Evolutionary conservation across 2,888 invertebrate species (phyloP), one percentile per base, ranked within the genome.

Genomic region (Hemaris fuciformis): DNA sequence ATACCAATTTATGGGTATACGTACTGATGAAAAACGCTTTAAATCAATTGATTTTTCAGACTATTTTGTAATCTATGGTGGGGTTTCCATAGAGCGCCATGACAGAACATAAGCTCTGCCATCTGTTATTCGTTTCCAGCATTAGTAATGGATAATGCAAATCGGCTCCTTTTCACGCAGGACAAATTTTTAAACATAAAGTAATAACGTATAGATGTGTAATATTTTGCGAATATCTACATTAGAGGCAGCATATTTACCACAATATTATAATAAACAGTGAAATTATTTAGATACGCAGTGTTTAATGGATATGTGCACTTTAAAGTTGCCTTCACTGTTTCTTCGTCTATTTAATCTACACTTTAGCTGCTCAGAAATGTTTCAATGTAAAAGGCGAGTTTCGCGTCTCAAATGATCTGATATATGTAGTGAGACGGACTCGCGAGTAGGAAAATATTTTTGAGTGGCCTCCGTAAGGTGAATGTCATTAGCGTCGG

Each of bases 181-280:
- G 84, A 85, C 85, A 84, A 78, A 74, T 76, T 71, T 53, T 68
- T 77, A 67, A 77, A 74, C 74, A 70, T 53, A 74, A 75, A 73
- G 70, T 80, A 72, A 74, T 83, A 86, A 80, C 74, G 76, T 83
- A 87, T 86, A 89, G 83, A 88, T 80, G 78, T 85, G 76, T 89
- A 81, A 86, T 87, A 91, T 90, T 91, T 90, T 90, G 88, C 87
- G 87, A 90, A 83, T 83, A 86, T 89, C 87, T 91, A 89, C 87
- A 89, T 62, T 89, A 90, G 87, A 88, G 85, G 86, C 87, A 86
- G 85, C 85, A 81, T 89, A 88, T 89, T 88, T 88, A 88, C 87
- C 77, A 81, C 79, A 76, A 81, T 67, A 68, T 71, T 76, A 73
- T 71, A 71, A 79, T 76, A 67, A 75, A 72, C 76, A 66, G 74